phyloP scores from a whole-genome alignment of 2,888 invertebrate species.

The Ormyrus nitidulus region DNA sequence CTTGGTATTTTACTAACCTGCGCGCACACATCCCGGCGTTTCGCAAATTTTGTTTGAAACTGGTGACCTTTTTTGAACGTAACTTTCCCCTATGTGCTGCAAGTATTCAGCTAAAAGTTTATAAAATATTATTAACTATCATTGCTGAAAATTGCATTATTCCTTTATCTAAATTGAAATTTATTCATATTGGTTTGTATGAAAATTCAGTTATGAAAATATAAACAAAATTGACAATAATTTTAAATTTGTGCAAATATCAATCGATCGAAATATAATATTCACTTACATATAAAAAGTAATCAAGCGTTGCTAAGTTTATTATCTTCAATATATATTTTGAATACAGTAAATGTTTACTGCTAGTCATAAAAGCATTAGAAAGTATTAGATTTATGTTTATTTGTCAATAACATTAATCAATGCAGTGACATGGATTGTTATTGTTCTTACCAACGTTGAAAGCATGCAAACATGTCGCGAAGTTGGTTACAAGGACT shows the following conservation, averaged over 20 bases:
- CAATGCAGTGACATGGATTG: no score
- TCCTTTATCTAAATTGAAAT: background rate
- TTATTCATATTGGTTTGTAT: background rate
- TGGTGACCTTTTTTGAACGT: background rate
- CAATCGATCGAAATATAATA: no score
- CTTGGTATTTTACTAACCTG: slow-evolving; percentile 76
- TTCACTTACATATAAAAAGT: no score
- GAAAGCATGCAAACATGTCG: slow-evolving; percentile 8
- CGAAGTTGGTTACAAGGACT: slow-evolving; percentile 25
- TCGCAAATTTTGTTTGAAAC: slow-evolving; percentile 78
- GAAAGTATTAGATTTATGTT: no score
- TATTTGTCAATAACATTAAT: no score
- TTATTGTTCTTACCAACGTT: slow-evolving; percentile 18
- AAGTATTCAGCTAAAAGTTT: slow-evolving; percentile 16
- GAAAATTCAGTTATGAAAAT: background rate
- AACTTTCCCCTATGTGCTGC: background rate
- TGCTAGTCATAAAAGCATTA: no score
- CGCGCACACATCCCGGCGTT: slow-evolving; percentile 86
- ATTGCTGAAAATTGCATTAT: no score
- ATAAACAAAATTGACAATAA: background rate
- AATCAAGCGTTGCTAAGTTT: no score
- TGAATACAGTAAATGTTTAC: background rate
- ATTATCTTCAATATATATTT: background rate
- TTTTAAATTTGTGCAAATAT: background rate
- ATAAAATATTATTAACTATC: background rate